A percentile compares a stretch with the other conserved stretches of the same genome.
Evolutionary conservation across 2,113 vertebrate species (phyloP).

Genomic region (Cathartes aura): DNA sequence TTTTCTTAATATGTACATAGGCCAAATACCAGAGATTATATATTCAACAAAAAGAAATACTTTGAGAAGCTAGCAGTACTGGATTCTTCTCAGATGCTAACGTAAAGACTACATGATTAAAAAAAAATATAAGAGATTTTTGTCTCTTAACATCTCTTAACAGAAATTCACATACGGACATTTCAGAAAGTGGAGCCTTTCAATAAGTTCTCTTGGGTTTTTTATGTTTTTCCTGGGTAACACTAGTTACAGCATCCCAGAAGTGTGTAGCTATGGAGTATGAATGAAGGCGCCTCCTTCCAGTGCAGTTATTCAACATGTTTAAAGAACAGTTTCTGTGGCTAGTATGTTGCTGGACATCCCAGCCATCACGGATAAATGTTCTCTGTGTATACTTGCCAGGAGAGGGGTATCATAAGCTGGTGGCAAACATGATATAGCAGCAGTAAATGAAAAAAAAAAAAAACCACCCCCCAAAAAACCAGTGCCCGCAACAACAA

Average conservation of each 20-base stretch:
- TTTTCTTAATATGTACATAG: neutral
- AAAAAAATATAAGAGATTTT: neutral
- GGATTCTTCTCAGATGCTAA: neutral
- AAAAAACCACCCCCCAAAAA: neutral
- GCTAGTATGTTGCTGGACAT: neutral
- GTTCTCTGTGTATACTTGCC: neutral
- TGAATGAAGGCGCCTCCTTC: neutral
- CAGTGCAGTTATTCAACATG: neutral
- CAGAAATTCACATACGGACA: neutral
- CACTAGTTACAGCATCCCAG: neutral
- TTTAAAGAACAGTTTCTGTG: neutral
- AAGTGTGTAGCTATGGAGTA: neutral
- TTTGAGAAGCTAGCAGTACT: neutral
- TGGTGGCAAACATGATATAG: neutral
- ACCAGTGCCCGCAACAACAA: neutral
- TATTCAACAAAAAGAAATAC: neutral
- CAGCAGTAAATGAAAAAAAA: neutral
- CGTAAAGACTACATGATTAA: neutral
- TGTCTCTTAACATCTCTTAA: neutral
- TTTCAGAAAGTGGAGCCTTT: neutral
- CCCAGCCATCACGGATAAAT: neutral
- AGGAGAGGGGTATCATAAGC: neutral
- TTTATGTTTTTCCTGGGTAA: neutral
- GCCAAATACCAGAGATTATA: neutral
- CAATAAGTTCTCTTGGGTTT: neutral